phyloP scores from a whole-genome alignment of 1,140 invertebrate species.

The Dryas iulia region DNA sequence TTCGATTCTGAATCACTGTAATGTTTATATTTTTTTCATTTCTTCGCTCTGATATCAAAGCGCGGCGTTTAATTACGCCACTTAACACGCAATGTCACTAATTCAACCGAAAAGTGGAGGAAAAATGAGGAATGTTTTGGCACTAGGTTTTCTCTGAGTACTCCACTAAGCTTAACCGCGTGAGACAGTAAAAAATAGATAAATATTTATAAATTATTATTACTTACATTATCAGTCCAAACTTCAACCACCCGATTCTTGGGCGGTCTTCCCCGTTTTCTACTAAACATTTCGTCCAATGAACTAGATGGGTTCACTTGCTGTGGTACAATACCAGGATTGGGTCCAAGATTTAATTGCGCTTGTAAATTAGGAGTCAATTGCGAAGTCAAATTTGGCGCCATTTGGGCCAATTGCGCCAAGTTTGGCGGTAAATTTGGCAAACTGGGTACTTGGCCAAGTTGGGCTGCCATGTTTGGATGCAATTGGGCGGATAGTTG shows the following conservation, averaged over 20 bases:
- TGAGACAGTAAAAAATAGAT: background rate
- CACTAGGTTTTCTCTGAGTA: no score
- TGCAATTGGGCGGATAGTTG: slow-evolving; percentile 70
- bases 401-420: slow-evolving; percentile 73
- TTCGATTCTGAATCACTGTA: no score
- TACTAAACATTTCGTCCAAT: slow-evolving; percentile 92
- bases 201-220: background rate
- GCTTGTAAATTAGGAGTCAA: slow-evolving; percentile 69
- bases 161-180: no score
- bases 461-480: slow-evolving; percentile 71
- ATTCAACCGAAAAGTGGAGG: no score
- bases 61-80: no score
- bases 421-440: slow-evolving; percentile 69
- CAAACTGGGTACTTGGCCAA: slow-evolving; percentile 66
- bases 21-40: no score
- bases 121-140: no score
- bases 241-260: slow-evolving; percentile 96
- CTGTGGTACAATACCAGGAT: slow-evolving; percentile 62
- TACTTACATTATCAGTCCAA: slow-evolving; percentile 89
- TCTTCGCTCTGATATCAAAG: no score
- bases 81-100: no score
- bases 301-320: slow-evolving; percentile 86
- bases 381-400: slow-evolving; percentile 77
- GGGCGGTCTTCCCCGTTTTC: slow-evolving; percentile 93
- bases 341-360: slow-evolving; percentile 65